A percentile compares a stretch with the other conserved stretches of the same genome.
Conservation (phyloP, 37 sponge, comb jelly and placozoan species). For the Eunapius fragilis region DNA sequence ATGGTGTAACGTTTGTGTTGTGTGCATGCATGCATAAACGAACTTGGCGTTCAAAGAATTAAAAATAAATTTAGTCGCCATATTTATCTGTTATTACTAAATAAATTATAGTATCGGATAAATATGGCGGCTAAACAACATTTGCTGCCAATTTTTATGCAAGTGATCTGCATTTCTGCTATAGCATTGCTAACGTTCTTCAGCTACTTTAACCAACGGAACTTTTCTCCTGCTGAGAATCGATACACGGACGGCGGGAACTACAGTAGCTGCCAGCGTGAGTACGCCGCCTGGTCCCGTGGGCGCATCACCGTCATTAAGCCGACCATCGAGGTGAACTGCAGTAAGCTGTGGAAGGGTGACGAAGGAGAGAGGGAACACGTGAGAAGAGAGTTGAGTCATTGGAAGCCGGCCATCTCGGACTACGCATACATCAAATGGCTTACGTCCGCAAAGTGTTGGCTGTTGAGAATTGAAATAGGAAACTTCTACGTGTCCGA, state of each 20-base stretch:
- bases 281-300: not conserved
- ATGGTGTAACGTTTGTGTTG: too few species aligned
- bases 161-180: not conserved
- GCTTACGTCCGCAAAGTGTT: not conserved
- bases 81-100: too few species aligned
- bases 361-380: not conserved
- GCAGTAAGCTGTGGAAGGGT: not conserved
- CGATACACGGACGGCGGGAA: not conserved
- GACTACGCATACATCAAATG: not conserved
- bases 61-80: too few species aligned
- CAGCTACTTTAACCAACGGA: not conserved
- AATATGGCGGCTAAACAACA: not conserved
- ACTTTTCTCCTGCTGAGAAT: not conserved
- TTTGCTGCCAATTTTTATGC: not conserved
- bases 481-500: conserved; percentile 39
- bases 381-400: not conserved
- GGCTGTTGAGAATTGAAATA: not conserved
- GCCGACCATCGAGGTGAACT: not conserved
- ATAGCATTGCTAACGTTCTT: not conserved
- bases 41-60: too few species aligned
- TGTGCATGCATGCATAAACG: too few species aligned
- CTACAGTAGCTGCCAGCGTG: not conserved
- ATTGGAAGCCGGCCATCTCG: not conserved
- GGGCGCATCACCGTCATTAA: not conserved
- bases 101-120: too few species aligned